Conservation (phyloP, 2,113 vertebrate species). For the Pelmatolapia mariae region DNA sequence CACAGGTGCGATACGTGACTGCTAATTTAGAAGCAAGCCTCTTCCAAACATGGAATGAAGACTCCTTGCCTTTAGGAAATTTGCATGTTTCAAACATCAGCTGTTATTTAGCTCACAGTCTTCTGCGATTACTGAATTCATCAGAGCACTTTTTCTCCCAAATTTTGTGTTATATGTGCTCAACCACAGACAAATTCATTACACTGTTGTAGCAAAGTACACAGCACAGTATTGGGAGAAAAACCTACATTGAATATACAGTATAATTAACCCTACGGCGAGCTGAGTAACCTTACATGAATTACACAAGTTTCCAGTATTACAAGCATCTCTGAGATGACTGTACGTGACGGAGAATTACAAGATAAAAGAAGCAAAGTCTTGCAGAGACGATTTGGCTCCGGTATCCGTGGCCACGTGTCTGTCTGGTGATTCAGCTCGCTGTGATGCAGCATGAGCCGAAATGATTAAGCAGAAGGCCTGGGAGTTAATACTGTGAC, state of each 20-base stretch:
- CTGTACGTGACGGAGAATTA: not conserved
- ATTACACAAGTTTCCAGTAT: not conserved
- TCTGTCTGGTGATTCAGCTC: conserved; percentile 63
- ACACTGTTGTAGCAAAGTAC: not conserved
- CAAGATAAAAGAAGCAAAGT: not conserved
- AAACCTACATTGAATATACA: not conserved
- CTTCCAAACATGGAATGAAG: not conserved
- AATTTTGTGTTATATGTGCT: not conserved
- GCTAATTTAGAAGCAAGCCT: not conserved
- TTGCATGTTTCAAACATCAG: not conserved
- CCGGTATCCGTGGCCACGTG: conserved; percentile 32
- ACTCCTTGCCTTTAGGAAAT: not conserved
- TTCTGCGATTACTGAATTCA: not conserved
- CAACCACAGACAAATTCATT: not conserved
- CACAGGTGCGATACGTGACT: not conserved
- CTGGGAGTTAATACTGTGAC: conserved; percentile 47
- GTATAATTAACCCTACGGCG: not conserved
- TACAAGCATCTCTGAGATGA: not conserved
- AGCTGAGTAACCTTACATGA: not conserved
- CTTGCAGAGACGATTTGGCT: conserved; percentile 14
- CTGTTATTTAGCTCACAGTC: not conserved
- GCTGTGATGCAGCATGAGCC: conserved; percentile 46
- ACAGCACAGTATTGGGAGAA: not conserved
- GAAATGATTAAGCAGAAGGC: conserved; percentile 53
- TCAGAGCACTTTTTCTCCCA: not conserved